Evolutionary conservation across 1,140 invertebrate genomes (phyloP).

Genomic region (Rhopalosiphum padi): DNA sequence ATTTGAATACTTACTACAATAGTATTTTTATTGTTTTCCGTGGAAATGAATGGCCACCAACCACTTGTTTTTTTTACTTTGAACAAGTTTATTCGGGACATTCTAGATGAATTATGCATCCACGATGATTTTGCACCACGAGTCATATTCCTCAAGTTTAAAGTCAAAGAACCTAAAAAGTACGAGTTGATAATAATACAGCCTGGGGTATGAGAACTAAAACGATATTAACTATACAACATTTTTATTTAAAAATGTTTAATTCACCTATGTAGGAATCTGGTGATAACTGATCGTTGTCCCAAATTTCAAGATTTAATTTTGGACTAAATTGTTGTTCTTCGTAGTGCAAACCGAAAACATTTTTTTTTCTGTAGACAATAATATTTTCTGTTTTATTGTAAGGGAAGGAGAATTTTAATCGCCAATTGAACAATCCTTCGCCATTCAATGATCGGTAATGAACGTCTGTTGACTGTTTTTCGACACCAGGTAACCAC

Average conservation of each 20-base stretch:
- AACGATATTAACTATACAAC: background rate
- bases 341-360: conserved; percentile 58
- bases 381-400: conserved; percentile 80
- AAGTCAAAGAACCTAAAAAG: conserved; percentile 66
- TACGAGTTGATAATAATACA: background rate
- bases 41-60: conserved; percentile 82
- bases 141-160: conserved; percentile 71
- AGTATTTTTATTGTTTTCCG: conserved; percentile 59
- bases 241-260: background rate
- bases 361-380: conserved; percentile 63
- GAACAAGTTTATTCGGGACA: conserved; percentile 80
- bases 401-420: conserved; percentile 84
- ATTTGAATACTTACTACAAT: background rate
- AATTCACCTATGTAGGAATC: conserved; percentile 80
- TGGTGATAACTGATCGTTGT: conserved; percentile 78
- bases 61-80: conserved; percentile 74
- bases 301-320: conserved; percentile 67
- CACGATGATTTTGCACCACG: conserved; percentile 68
- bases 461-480: conserved; percentile 86
- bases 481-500: conserved; percentile 76
- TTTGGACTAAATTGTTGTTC: conserved; percentile 66
- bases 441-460: conserved; percentile 80
- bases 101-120: conserved; percentile 69
- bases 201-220: background rate
- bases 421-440: conserved; percentile 91